These are phyloP conservation scores for Neoitamus cyanurus DNA, from an alignment of 2,888 invertebrate species.

Conservation along the genomic window DNA sequence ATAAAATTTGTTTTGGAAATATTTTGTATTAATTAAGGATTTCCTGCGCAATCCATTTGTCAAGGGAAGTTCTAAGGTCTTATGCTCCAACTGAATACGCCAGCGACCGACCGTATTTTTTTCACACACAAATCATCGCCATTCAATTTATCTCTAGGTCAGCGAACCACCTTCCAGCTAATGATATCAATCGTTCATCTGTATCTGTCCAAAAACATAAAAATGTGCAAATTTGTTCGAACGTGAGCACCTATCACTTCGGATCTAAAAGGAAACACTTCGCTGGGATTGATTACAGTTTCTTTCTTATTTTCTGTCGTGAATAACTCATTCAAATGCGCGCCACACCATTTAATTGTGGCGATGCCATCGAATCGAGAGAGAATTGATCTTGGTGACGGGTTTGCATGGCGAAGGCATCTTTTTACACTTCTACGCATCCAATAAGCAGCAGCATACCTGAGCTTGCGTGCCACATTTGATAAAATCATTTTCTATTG, in stretches of 20 bases:
- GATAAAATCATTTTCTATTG: conserved; percentile 12
- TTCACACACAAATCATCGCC: background rate
- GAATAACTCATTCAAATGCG: conserved; percentile 1
- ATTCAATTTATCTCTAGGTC: background rate
- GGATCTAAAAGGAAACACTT: background rate
- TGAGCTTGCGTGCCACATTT: background rate
- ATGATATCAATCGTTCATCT: background rate
- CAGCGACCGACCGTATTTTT: background rate
- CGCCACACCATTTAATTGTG: background rate
- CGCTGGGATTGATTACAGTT: background rate
- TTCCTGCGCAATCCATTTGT: background rate
- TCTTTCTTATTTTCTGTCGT: background rate
- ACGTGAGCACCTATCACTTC: background rate
- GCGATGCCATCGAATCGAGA: background rate
- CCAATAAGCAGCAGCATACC: background rate
- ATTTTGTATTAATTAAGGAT: background rate
- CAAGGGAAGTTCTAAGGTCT: background rate
- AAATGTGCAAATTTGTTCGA: conserved; percentile 5
- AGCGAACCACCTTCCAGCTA: background rate
- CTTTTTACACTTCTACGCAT: background rate
- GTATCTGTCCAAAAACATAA: background rate
- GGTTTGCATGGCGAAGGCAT: background rate
- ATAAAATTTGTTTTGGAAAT: background rate
- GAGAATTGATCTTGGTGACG: background rate
- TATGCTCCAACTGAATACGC: background rate